phyloP scores from a whole-genome alignment of 2,113 vertebrate genomes.

The Mustela nigripes region DNA sequence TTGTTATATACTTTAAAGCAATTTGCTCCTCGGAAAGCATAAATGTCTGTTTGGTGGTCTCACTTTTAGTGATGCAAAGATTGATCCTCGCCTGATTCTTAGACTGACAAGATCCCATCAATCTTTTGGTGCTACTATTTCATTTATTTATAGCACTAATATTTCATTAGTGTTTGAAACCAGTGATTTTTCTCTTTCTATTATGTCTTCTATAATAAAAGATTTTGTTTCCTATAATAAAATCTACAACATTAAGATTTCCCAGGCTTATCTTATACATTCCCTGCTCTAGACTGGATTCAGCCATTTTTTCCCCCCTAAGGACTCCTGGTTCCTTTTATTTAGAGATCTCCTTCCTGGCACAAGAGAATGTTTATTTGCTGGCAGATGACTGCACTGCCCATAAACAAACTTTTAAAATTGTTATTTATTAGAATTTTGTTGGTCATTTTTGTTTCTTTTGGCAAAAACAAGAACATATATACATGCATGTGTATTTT shows the following conservation, averaged over 20 bases:
- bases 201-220: neutral
- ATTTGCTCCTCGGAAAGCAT: neutral
- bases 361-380: neutral
- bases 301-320: neutral
- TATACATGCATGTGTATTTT: neutral
- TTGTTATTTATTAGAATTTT: neutral
- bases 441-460: neutral
- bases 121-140: neutral
- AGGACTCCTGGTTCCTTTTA: neutral
- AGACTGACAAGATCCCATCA: neutral
- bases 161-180: slow-evolving; percentile 49
- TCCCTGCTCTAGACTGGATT: neutral
- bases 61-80: slow-evolving; percentile 8
- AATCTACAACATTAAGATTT: neutral
- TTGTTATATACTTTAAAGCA: neutral
- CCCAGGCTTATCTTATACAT: neutral
- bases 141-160: neutral
- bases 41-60: neutral
- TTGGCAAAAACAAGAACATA: neutral
- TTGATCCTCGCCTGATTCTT: neutral
- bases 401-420: neutral
- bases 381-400: neutral
- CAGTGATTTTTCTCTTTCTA: slow-evolving; percentile 2
- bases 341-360: neutral
- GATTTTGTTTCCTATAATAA: neutral